Evolutionary conservation across 2,888 invertebrate species (phyloP).

Genomic region (Busseola fusca): DNA sequence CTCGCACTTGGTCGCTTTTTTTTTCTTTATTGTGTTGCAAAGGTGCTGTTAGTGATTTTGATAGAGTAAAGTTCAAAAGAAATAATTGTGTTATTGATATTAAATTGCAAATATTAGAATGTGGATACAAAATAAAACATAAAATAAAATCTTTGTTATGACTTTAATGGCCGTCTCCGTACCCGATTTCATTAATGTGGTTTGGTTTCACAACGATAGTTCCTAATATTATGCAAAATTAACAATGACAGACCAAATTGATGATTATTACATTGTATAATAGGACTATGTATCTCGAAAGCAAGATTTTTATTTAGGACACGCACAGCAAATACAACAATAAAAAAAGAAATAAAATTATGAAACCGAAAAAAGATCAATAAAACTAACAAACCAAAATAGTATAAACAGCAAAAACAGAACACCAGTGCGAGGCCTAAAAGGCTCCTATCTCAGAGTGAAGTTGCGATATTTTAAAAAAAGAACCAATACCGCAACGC

Average conservation of each 20-base stretch:
- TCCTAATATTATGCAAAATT: too few relatives aligned
- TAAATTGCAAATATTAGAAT: constrained; percentile 11
- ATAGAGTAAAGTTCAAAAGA: constrained; percentile 20
- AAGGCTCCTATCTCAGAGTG: neutral
- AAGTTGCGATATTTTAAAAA: neutral
- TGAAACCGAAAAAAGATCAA: too few relatives aligned
- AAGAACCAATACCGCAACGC: neutral
- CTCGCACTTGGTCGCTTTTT: constrained; percentile 10
- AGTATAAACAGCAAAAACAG: neutral
- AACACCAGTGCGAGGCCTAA: neutral
- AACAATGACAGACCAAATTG: too few relatives aligned
- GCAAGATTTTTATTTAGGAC: too few relatives aligned
- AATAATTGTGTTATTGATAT: neutral
- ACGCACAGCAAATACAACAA: too few relatives aligned
- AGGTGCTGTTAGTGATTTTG: constrained; percentile 10
- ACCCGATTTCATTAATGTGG: neutral
- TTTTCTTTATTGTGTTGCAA: constrained; percentile 38
- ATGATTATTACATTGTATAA: too few relatives aligned
- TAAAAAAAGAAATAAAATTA: too few relatives aligned
- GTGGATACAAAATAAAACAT: neutral
- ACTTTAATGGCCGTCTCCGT: too few relatives aligned
- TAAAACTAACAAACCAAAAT: too few relatives aligned
- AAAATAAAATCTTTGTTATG: neutral
- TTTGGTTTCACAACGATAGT: neutral
- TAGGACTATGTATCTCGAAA: too few relatives aligned